Conservation (phyloP, 2,113 vertebrate species). For the Petroica traversi region DNA sequence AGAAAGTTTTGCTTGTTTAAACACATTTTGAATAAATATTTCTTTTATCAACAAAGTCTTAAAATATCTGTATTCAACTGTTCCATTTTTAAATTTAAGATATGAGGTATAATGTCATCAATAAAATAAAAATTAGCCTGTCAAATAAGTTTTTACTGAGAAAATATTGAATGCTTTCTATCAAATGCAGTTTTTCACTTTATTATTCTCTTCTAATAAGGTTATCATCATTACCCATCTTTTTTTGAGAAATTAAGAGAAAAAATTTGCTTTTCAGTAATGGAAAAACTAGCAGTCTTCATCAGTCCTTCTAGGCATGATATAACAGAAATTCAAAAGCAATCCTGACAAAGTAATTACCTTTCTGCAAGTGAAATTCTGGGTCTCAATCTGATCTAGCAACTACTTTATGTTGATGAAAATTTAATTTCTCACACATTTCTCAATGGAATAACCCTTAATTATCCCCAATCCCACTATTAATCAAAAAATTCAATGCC, state of each 20-base stretch:
- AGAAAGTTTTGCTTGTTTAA: not conserved
- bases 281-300: not conserved
- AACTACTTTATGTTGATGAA: not conserved
- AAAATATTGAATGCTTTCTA: not conserved
- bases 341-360: not conserved
- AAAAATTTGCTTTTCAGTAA: not conserved
- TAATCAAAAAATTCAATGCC: not conserved
- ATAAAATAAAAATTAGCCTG: not conserved
- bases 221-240: not conserved
- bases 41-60: not conserved
- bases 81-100: not conserved
- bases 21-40: not conserved
- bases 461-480: not conserved
- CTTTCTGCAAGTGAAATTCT: not conserved
- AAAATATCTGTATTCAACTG: not conserved
- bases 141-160: not conserved
- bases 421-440: not conserved
- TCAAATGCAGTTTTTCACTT: not conserved
- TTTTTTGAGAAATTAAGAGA: not conserved
- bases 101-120: not conserved
- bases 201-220: not conserved
- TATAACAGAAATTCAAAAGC: not conserved
- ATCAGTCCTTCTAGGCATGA: not conserved
- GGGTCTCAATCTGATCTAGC: not conserved
- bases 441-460: not conserved